Evolutionary conservation across 1,140 invertebrate species (phyloP).

Genomic region (Pogonomyrmex barbatus): DNA sequence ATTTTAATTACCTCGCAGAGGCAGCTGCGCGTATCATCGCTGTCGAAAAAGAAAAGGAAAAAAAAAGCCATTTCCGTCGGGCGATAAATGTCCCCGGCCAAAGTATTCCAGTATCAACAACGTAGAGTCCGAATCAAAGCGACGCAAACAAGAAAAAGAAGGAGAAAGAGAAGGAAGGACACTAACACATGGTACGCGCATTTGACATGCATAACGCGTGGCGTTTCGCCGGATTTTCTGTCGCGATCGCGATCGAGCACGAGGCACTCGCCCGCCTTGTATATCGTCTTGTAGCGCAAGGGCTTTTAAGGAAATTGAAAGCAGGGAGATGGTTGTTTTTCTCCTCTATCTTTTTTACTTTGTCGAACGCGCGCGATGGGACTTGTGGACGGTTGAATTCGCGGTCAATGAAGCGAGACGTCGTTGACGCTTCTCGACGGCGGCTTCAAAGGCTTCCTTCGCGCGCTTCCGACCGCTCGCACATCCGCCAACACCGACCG

Average conservation of each 20-base stretch:
- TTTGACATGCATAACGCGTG: constrained; percentile 3
- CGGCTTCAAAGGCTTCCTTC: constrained; percentile 31
- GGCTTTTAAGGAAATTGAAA: constrained; percentile 77
- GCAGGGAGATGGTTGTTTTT: neutral
- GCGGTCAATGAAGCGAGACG: constrained; percentile 70
- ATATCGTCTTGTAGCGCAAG: constrained; percentile 25
- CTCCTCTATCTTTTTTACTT: constrained; percentile 38
- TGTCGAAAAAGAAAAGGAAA: constrained; percentile 19
- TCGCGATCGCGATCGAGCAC: neutral
- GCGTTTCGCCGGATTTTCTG: constrained; percentile 22
- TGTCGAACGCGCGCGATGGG: constrained; percentile 19
- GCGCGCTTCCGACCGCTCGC: constrained; percentile 12
- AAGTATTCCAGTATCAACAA: constrained; percentile 62
- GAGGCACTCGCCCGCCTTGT: neutral
- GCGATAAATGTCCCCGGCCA: constrained; percentile 33
- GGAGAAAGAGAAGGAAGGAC: constrained; percentile 3
- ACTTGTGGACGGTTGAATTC: constrained; percentile 67
- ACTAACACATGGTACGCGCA: neutral
- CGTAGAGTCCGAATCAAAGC: constrained; percentile 62
- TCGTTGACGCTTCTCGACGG: constrained; percentile 65
- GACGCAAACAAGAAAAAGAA: constrained; percentile 28
- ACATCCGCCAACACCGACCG: constrained; percentile 10
- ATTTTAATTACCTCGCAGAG: constrained; percentile 26
- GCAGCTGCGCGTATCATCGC: neutral
- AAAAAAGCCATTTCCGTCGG: constrained; percentile 32